Conservation (phyloP, 2,888 invertebrate genomes). For the Girardia tigrina region DNA sequence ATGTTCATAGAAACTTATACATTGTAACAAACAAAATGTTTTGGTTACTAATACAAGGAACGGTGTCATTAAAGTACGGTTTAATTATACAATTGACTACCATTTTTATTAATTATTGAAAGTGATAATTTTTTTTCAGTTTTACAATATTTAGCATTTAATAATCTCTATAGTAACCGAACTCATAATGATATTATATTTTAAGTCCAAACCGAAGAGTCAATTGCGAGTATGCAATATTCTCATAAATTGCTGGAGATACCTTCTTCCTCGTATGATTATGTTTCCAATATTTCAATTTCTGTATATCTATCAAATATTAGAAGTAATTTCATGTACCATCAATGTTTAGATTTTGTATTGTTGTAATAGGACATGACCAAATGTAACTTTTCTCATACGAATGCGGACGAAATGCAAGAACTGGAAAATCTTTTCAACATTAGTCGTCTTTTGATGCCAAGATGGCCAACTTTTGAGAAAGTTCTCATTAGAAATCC, state of each 20-base stretch:
- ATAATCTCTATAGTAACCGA: too few species aligned
- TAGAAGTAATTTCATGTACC: slow-evolving; percentile 28
- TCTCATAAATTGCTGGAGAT: slow-evolving; percentile 29
- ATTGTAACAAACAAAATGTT: too few species aligned
- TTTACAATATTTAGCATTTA: too few species aligned
- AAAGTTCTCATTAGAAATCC: background rate
- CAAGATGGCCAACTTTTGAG: background rate
- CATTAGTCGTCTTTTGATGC: background rate
- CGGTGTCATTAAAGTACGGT: too few species aligned
- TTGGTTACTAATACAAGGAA: too few species aligned
- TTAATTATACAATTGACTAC: too few species aligned
- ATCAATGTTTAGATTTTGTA: background rate
- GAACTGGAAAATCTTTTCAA: background rate
- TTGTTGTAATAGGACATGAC: background rate
- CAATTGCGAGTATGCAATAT: slow-evolving; percentile 24
- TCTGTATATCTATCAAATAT: slow-evolving; percentile 33
- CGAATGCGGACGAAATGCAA: background rate
- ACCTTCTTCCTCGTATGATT: slow-evolving; percentile 31
- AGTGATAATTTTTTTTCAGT: too few species aligned
- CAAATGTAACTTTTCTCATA: slow-evolving; percentile 9
- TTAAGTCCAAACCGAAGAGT: background rate
- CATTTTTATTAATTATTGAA: too few species aligned
- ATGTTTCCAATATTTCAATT: slow-evolving; percentile 35
- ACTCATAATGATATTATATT: too few species aligned
- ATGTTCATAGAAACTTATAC: too few species aligned